Percentiles rank a stretch among this genome's conserved stretches.
Evolutionary conservation across 2,797 vertebrate genomes (phyloP).

Genomic region (Gymnodraco acuticeps): DNA sequence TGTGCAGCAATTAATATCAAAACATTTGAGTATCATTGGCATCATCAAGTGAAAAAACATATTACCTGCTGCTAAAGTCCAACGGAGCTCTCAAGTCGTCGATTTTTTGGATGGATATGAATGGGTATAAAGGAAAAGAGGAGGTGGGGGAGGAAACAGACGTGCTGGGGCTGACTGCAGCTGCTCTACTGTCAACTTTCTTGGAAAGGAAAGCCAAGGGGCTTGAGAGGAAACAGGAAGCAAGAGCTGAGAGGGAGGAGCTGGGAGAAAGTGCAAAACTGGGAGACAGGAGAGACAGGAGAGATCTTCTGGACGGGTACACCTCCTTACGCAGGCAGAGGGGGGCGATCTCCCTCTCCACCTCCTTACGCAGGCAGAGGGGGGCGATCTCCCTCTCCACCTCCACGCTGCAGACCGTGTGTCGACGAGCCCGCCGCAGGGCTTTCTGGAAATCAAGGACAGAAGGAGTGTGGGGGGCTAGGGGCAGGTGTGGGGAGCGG

Average conservation of each 20-base stretch:
- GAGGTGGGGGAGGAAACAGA: conserved; percentile 37
- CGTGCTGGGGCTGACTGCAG: conserved; percentile 17
- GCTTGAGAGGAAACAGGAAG: conserved; percentile 84
- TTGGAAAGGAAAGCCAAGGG: conserved; percentile 85
- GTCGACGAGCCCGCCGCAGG: conserved; percentile 82
- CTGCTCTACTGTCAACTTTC: conserved; percentile 55
- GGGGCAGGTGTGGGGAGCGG: conserved; percentile 43
- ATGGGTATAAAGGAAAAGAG: conserved; percentile 38
- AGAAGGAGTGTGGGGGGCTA: conserved; percentile 11
- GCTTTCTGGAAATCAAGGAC: conserved; percentile 53
- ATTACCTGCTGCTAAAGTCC: conserved; percentile 78
- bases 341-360: conserved; percentile 89
- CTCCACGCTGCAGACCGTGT: conserved; percentile 90
- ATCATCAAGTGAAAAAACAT: not conserved
- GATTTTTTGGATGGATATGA: conserved; percentile 47
- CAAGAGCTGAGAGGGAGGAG: conserved; percentile 77
- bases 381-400: conserved; percentile 86
- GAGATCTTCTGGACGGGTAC: conserved; percentile 82
- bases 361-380: conserved; percentile 91
- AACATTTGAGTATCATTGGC: not conserved
- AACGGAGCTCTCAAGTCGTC: conserved; percentile 50
- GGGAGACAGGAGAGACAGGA: conserved; percentile 47
- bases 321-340: conserved; percentile 92
- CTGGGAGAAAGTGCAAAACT: conserved; percentile 63
- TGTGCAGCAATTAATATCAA: too few relatives aligned